phyloP scores from a whole-genome alignment of 2,888 invertebrate genomes.

The Drosophila buzzatii region DNA sequence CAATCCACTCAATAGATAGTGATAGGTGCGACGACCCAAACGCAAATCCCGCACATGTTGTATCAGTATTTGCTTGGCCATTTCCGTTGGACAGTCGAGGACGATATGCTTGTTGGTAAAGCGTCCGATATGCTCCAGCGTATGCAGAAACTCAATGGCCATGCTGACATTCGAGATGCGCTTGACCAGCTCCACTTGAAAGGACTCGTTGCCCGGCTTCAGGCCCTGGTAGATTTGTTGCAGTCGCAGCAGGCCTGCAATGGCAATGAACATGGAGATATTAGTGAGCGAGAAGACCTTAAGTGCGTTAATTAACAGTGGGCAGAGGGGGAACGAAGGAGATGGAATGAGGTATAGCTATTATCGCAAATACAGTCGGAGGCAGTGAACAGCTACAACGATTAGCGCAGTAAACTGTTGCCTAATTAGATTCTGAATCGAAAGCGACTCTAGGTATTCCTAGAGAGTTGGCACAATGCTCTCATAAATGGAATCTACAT shows the following conservation, averaged over 20 bases:
- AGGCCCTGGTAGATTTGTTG: constrained; percentile 97
- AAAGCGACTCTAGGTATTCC: neutral
- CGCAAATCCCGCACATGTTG: constrained; percentile 95
- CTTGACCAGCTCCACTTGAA: constrained; percentile 94
- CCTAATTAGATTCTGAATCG: neutral
- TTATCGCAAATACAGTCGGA: neutral
- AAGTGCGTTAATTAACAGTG: constrained; percentile 16
- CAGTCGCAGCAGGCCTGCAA: constrained; percentile 93
- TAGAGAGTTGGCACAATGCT: neutral
- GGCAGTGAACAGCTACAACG: neutral
- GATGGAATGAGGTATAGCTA: neutral
- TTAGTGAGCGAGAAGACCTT: neutral
- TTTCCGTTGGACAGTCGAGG: constrained; percentile 94
- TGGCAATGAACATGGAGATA: neutral
- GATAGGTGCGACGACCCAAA: constrained; percentile 95
- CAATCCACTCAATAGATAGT: constrained; percentile 95
- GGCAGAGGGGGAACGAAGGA: neutral
- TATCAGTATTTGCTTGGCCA: constrained; percentile 95
- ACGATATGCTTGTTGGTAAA: constrained; percentile 96
- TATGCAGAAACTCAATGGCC: constrained; percentile 94
- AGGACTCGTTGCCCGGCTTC: constrained; percentile 92
- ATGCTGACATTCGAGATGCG: constrained; percentile 94
- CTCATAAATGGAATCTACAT: neutral
- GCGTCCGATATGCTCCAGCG: constrained; percentile 93
- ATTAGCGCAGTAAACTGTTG: neutral